A percentile compares a stretch with the other conserved stretches of the same genome.
phyloP scores from a whole-genome alignment of 2,888 invertebrate species.

The Desoria tigrina region DNA sequence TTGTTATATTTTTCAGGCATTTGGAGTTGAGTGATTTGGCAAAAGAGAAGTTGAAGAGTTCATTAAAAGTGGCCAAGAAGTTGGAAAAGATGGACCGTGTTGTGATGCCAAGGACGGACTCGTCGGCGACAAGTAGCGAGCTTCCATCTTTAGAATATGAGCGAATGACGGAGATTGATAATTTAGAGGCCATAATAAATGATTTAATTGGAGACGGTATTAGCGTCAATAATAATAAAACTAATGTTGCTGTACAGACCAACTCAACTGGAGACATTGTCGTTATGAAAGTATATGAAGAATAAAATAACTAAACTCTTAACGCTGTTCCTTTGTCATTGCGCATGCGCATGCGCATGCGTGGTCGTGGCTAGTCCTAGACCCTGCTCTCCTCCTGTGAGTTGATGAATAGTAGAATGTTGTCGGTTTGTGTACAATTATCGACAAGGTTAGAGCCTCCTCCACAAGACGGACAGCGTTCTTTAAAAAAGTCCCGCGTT shows the following conservation, averaged over 20 bases:
- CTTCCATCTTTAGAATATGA: neutral
- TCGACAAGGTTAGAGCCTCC: too few species aligned
- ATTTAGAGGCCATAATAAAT: slow-evolving; percentile 75
- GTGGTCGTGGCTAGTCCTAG: too few species aligned
- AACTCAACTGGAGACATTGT: slow-evolving; percentile 89
- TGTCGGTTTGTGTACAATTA: neutral
- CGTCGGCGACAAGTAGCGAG: neutral
- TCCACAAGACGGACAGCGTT: too few species aligned
- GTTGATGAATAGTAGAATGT: neutral
- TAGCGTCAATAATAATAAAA: slow-evolving; percentile 52
- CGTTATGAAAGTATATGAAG: slow-evolving; percentile 73
- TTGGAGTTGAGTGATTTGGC: slow-evolving; percentile 89
- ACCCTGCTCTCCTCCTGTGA: neutral
- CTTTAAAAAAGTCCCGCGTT: too few species aligned
- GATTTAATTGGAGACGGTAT: too few species aligned
- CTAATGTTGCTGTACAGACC: slow-evolving; percentile 73
- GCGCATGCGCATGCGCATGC: too few species aligned
- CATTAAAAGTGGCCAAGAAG: slow-evolving; percentile 88
- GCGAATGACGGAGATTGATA: slow-evolving; percentile 85
- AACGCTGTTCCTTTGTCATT: too few species aligned
- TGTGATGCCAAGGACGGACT: neutral
- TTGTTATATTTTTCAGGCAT: too few species aligned
- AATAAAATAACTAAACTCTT: neutral
- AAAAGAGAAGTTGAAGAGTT: slow-evolving; percentile 85
- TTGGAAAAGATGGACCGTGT: slow-evolving; percentile 80